A percentile compares a stretch with the other conserved stretches of the same genome.
Evolutionary conservation across 2,797 vertebrate species (phyloP).

Genomic region (Diglossa cyanea): DNA sequence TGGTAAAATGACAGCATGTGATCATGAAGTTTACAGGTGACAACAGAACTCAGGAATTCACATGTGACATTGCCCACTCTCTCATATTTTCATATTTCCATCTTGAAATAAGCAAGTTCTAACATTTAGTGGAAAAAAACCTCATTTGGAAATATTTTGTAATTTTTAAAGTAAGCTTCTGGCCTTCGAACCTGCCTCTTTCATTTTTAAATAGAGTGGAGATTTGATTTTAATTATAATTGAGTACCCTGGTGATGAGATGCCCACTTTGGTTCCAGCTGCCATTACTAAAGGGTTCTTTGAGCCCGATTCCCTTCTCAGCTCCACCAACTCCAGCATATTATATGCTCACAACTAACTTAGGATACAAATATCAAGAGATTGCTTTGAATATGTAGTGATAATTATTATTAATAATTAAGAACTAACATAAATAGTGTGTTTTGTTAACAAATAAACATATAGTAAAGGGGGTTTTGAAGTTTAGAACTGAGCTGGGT

Average conservation of each 20-base stretch:
- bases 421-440: not conserved
- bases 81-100: not conserved
- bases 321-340: not conserved
- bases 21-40: not conserved
- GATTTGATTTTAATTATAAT: not conserved
- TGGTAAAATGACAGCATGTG: not conserved
- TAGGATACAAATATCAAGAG: not conserved
- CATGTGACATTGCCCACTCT: not conserved
- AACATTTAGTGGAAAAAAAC: not conserved
- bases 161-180: not conserved
- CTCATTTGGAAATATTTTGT: not conserved
- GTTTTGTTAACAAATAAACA: not conserved
- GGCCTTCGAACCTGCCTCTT: not conserved
- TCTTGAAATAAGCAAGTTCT: not conserved
- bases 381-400: not conserved
- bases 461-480: rapidly evolving
- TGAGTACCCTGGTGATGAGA: not conserved
- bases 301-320: rapidly evolving
- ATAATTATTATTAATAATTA: not conserved
- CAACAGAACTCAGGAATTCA: not conserved
- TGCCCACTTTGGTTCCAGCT: not conserved
- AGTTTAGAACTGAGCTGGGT: not conserved
- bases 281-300: not conserved
- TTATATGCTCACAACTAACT: not conserved
- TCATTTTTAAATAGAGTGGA: not conserved